Base-by-base conservation (phyloP, 2,113 vertebrate species). In the Lethenteron reissneri region DNA sequence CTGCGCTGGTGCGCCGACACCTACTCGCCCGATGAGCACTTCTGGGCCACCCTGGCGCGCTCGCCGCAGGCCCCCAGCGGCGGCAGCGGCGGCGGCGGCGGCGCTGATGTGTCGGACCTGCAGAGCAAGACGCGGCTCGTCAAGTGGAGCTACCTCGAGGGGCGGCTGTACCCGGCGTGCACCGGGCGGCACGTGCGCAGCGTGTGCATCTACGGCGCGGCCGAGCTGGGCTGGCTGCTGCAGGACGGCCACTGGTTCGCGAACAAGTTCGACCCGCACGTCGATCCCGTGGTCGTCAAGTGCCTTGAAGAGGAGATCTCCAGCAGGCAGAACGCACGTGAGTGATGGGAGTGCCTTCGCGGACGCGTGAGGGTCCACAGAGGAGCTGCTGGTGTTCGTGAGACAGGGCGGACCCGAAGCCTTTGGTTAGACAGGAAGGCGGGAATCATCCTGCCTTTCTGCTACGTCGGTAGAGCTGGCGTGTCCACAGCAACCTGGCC, bases 11-110 rank as follows among this genome's bases (percentile, higher is more conserved):
- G 85, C 7, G 79, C 81, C 76, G 91, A 97, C 75, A 95, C 91
- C 0, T 95, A 86, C 77, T 95, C 89, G 5, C 92, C 91, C 0
- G 92, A 97, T 73, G 91, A 97, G 73, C 90, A 95, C 75, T 97
- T 90, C 76, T 95, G 91, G 91, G 90, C 92, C 57, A 88, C 88
- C 1, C 80, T 97, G 59, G 82, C 80, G 71, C 84, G 91, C 57
- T 73, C 94, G 11, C 87, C 88, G 0, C 88, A 86, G 1, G 78
- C 86, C 1, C 91, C 92, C 1, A 89, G 90, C 1, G 86, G 82
- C 74, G 75, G 95, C 74, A 77, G 82, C 62, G 79, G 85, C 70
- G 79, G 82, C 0, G 74, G 79, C 60, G 41, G 41, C 41, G 4
- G 4, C 3, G 76, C 83, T 0, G 89, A 92, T 14, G 76, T 95